Percentiles rank a stretch among this genome's conserved stretches.
phyloP scores from a whole-genome alignment of 2,797 vertebrate species.

The Pangasius krempfi region DNA sequence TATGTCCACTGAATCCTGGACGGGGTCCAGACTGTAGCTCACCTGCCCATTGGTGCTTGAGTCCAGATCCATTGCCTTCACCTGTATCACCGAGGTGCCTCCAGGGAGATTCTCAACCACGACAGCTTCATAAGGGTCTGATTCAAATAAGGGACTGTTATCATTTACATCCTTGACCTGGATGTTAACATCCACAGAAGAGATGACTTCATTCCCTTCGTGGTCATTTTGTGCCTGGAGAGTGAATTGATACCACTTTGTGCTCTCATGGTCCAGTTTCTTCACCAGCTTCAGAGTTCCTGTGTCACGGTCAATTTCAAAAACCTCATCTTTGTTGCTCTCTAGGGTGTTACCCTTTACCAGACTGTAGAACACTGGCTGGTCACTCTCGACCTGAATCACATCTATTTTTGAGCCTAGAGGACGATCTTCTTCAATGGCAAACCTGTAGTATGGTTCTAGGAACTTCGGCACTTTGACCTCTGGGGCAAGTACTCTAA shows the following conservation, averaged over 20 bases:
- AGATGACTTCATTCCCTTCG: conserved; percentile 78
- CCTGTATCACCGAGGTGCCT: conserved; percentile 87
- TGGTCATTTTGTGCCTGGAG: conserved; percentile 77
- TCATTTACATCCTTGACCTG: conserved; percentile 95
- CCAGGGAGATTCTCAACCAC: conserved; percentile 90
- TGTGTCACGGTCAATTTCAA: conserved; percentile 86
- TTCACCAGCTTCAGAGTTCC: conserved; percentile 92
- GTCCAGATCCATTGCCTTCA: conserved; percentile 90
- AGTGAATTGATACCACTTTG: conserved; percentile 95
- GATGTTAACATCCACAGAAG: conserved; percentile 87
- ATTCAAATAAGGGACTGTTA: conserved; percentile 90
- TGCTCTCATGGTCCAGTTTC: conserved; percentile 89
- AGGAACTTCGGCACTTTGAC: conserved; percentile 84
- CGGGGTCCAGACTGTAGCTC: conserved; percentile 85
- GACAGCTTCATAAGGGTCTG: conserved; percentile 88
- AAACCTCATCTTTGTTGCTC: conserved; percentile 89
- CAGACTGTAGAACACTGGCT: conserved; percentile 81
- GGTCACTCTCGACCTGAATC: conserved; percentile 83
- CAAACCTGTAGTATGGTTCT: conserved; percentile 89
- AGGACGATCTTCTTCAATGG: conserved; percentile 85
- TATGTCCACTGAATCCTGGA: conserved; percentile 78
- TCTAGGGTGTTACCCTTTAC: conserved; percentile 89
- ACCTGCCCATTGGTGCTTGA: conserved; percentile 90
- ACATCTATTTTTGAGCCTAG: conserved; percentile 91
- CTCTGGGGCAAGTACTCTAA: conserved; percentile 88